Base-by-base conservation (phyloP, 2,888 invertebrate species). In the Lasioglossum zephyrum region DNA sequence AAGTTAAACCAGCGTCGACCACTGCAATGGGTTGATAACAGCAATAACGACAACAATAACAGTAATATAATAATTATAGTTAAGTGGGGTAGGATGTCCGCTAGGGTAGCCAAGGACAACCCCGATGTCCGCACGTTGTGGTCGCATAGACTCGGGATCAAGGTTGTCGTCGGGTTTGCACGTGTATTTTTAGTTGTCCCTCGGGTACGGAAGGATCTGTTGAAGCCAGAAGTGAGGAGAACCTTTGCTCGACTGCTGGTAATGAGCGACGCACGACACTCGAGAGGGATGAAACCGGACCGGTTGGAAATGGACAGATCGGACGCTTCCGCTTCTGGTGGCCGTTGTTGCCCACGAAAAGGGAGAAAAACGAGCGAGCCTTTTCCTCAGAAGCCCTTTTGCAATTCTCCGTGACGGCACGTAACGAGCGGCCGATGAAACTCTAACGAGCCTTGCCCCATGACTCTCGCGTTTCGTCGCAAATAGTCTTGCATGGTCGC, bases 381-480 rank as follows among this genome's bases (percentile, higher is more conserved):
- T 86, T 85, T 85, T 88, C 81, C 83, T 80, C 81, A 73, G 57
- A 66, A 70, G 63, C 77, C 80, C 85, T 79, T 89, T 88, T 66
- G 77, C 87, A 79, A 88, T 82, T 82, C 78, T 73, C 81, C 82
- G 74, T 79, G 88, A 81, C 84, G 82, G 63, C 84, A 66, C 78
- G 85, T 91, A 91, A 91, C 91, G 90, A 91, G 90, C 85, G 77
- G 77, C 86, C 87, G 87, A 84, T 85, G 86, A 90, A 89, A 90
- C 91, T 90, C 87, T 91, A 91, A 91, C 87, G 90, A 90, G 88
- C 81, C 89, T 84, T 73, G 84, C 84, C 86, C 85, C 87, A 79
- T 83, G 87, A 88, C 84, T 88, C 84, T 88, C 84, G 82, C 87
- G 83, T 88, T 90, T 89, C 89, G 83, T 89, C 74, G 86, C 84